These are phyloP conservation scores for Lampris megalopsis DNA, from an alignment of 2,113 vertebrate species.

Conservation along the genomic window DNA sequence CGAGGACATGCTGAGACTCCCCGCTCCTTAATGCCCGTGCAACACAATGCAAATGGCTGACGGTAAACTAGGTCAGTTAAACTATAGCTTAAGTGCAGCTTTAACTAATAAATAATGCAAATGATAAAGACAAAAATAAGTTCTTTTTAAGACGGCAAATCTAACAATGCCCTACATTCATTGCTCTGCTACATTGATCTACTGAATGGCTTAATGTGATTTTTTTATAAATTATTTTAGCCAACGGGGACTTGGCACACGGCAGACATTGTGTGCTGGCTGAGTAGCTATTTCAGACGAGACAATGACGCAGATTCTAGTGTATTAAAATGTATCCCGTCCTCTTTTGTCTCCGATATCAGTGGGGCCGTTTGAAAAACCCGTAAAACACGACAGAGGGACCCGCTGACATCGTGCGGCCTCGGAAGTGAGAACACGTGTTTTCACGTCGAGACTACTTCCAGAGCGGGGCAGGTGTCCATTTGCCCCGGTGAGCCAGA, in stretches of 20 bases:
- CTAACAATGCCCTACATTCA: not conserved
- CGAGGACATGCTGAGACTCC: slow-evolving; percentile 5
- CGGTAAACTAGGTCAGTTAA: slow-evolving; percentile 72
- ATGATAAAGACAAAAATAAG: slow-evolving; percentile 56
- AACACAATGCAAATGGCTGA: slow-evolving; percentile 59
- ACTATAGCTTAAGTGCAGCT: slow-evolving; percentile 70
- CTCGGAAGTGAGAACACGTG: slow-evolving; percentile 14
- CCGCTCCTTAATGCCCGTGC: slow-evolving; percentile 19
- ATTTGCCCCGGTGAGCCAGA: not conserved
- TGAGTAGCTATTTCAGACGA: slow-evolving; percentile 13
- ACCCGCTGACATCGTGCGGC: not conserved
- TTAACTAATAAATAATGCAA: slow-evolving; percentile 71
- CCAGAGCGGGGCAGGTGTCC: slow-evolving; percentile 14
- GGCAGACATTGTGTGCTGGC: not conserved
- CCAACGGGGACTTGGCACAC: not conserved
- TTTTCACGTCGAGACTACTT: slow-evolving; percentile 17
- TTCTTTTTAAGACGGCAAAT: slow-evolving; percentile 28
- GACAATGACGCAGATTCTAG: not conserved
- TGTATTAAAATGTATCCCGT: not conserved
- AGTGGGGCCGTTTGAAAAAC: not conserved
- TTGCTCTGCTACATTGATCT: too few species aligned
- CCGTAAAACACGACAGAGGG: not conserved
- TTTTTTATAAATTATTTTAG: not conserved
- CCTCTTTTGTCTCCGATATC: not conserved
- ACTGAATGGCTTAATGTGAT: too few species aligned